Percentiles rank a stretch among this genome's conserved stretches.
Conservation (phyloP, 2,113 vertebrate species). For the Chlorodrepanis virens region DNA sequence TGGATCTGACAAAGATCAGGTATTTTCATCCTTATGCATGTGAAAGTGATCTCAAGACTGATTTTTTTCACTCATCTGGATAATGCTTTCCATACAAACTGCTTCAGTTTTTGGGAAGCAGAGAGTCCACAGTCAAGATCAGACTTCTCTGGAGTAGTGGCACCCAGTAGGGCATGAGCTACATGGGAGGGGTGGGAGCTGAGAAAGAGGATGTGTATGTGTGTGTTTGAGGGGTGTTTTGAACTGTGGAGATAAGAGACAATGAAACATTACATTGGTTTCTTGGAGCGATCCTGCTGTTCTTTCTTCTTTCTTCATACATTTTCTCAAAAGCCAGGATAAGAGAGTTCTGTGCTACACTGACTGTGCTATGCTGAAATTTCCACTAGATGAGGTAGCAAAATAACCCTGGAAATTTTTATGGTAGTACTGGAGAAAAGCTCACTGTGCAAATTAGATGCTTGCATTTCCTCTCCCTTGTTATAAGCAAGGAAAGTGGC, state of each 20-base stretch:
- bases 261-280: neutral
- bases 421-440: neutral
- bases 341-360: neutral
- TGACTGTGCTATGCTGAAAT: neutral
- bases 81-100: constrained; percentile 1
- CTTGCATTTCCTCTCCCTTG: neutral
- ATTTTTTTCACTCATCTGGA: neutral
- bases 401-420: neutral
- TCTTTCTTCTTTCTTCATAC: neutral
- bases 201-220: neutral
- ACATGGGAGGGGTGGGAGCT: neutral
- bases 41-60: neutral
- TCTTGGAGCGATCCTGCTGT: neutral
- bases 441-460: neutral
- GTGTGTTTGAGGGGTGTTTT: neutral
- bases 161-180: neutral
- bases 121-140: neutral
- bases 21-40: neutral
- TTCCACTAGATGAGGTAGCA: neutral
- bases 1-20: neutral
- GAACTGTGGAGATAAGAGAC: neutral
- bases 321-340: neutral
- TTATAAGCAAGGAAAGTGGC: neutral
- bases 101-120: neutral
- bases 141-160: neutral